Percentiles rank a stretch among this genome's conserved stretches.
Evolutionary conservation across 1,140 invertebrate genomes (phyloP).

Genomic region (Saxidomus purpurata): DNA sequence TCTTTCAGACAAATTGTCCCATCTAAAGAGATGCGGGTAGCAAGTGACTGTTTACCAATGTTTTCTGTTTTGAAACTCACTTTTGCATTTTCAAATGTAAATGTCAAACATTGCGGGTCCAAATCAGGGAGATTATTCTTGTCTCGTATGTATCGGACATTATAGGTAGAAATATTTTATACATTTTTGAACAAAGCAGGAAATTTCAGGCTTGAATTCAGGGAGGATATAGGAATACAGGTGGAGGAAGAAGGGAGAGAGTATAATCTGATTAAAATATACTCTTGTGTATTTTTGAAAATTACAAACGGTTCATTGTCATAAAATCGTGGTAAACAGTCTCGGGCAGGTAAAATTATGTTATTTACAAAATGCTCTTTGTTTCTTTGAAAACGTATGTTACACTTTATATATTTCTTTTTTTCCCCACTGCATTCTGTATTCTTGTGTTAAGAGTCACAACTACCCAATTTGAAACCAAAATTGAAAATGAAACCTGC

Average conservation of each 20-base stretch:
- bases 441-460: too few species aligned
- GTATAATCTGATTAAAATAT: too few species aligned
- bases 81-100: conserved; percentile 7
- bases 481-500: too few species aligned
- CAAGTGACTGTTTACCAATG: not conserved
- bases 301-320: too few species aligned
- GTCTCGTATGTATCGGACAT: not conserved
- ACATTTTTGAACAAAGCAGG: conserved; percentile 6
- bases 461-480: too few species aligned
- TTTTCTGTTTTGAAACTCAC: not conserved
- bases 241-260: not conserved
- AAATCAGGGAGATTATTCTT: not conserved
- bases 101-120: not conserved
- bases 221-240: not conserved
- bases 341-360: not conserved
- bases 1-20: not conserved
- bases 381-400: not conserved
- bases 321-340: not conserved
- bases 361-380: not conserved
- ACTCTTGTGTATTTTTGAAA: too few species aligned
- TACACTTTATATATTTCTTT: not conserved
- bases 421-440: not conserved
- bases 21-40: not conserved
- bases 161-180: not conserved
- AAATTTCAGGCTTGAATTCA: not conserved